These are phyloP conservation scores for Micronycteris hirsuta DNA, from an alignment of 2,113 vertebrate species.

Conservation along the genomic window DNA sequence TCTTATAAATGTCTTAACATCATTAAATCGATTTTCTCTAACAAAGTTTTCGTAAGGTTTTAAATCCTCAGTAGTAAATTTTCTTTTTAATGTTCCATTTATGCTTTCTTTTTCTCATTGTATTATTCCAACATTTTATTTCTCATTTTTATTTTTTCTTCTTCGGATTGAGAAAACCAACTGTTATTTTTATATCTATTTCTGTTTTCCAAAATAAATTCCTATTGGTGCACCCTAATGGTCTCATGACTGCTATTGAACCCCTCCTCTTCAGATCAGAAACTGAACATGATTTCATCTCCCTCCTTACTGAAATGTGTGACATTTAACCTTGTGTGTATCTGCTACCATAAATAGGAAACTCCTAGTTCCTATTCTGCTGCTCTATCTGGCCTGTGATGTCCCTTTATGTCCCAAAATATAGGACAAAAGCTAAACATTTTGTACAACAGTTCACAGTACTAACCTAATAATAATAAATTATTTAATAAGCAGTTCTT, in stretches of 20 bases:
- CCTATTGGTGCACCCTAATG: no score
- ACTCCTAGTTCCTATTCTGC: background rate
- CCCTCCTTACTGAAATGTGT: background rate
- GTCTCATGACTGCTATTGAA: background rate
- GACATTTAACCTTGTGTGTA: background rate
- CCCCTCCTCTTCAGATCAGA: background rate
- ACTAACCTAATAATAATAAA: background rate
- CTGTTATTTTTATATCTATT: background rate
- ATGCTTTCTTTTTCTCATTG: background rate
- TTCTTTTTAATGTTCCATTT: background rate
- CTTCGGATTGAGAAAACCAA: background rate
- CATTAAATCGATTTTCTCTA: background rate
- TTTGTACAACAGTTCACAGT: background rate
- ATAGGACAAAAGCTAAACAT: background rate
- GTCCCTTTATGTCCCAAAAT: background rate
- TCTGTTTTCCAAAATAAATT: background rate
- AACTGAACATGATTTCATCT: background rate
- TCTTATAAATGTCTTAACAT: background rate
- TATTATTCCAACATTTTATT: background rate
- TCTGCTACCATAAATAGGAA: background rate
- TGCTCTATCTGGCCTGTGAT: background rate
- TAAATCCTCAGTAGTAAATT: background rate
- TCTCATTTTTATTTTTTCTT: background rate
- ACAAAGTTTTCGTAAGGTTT: background rate
- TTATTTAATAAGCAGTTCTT: background rate